Evolutionary conservation across 1,140 invertebrate genomes (phyloP), one percentile per base, ranked within the genome.

Genomic region (Philotrypesis tridentata): DNA sequence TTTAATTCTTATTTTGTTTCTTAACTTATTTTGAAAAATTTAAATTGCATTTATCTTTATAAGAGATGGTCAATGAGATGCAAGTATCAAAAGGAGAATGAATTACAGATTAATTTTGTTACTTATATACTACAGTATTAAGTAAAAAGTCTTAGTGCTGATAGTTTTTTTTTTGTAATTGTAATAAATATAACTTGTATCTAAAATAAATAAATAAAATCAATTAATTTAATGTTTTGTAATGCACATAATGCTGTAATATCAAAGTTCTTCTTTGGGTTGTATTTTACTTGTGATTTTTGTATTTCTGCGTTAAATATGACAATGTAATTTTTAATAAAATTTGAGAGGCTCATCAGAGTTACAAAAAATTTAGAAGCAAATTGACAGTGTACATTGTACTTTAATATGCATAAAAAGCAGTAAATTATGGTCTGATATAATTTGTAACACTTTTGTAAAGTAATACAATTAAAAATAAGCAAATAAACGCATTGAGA

Each of bases 101-200:
- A 81, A 86, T 85, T 81, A 83, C 84, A 84, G 78, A 84, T 85
- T 71, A 85, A 67, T 85, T 87, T 84, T 85, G 76, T 84, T 85
- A 86, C 78, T 84, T 86, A 86, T 86, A 81, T 87, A 87, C 85
- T n/a, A 37, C 33, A 5, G 33, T 37, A 37, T 9, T 5, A 37
- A 85, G 82, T 83, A 72, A 82, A 29, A 72, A 83, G 37, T 78
- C 48, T 40, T 67, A 67, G 65, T 73, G 73, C 67, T 67, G 67
- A 80, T 67, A 81, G 23, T 67, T 71, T 75, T 78, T 55, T 71
- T 55, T 55, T 55, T 80, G 43, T 65, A 63, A 75, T 27, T 6
- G 17, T 61, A 79, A 40, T 29, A 40, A 68, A 5, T 25, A 29
- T 9, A 79, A 48, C 37, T 55, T 23, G 61, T 9, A 37, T 5